These are phyloP conservation scores for Gasterosteus nipponicus DNA, from an alignment of 2,113 vertebrate genomes.

Conservation along the genomic window DNA sequence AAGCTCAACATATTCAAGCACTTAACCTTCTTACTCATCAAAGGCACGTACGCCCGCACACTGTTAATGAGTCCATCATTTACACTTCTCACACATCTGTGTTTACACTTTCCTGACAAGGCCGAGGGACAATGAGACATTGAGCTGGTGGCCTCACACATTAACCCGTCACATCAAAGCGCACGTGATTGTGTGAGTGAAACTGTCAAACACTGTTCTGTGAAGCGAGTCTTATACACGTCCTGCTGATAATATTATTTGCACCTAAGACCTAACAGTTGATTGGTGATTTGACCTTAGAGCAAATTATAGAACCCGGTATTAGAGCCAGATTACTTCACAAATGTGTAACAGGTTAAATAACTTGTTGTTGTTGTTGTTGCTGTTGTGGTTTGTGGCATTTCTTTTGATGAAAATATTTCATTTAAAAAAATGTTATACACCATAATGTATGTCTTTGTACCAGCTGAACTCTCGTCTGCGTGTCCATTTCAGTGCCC, in stretches of 20 bases:
- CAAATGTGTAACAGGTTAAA: constrained; percentile 8
- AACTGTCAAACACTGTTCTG: constrained; percentile 10
- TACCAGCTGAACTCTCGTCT: background rate
- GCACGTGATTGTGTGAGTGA: constrained; percentile 10
- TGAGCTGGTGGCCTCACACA: constrained; percentile 26
- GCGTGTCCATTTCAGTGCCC: background rate
- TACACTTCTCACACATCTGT: constrained; percentile 52
- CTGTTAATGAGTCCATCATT: constrained; percentile 47
- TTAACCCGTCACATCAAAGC: background rate
- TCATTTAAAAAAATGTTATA: background rate
- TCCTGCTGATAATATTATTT: constrained; percentile 9
- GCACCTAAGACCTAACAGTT: constrained; percentile 7
- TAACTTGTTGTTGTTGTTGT: background rate
- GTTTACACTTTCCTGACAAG: constrained; percentile 49
- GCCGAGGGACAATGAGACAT: constrained; percentile 22
- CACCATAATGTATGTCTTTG: background rate
- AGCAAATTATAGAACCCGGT: constrained; percentile 3
- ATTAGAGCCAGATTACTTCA: constrained; percentile 6
- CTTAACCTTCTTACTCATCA: constrained; percentile 52
- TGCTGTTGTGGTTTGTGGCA: background rate
- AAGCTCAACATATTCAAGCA: constrained; percentile 40
- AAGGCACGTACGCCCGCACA: constrained; percentile 27
- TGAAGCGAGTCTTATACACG: background rate
- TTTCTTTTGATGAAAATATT: background rate
- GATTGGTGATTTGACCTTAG: constrained; percentile 21